These are phyloP conservation scores for Lerema accius DNA, from an alignment of 1,140 invertebrate species.

Conservation along the genomic window DNA sequence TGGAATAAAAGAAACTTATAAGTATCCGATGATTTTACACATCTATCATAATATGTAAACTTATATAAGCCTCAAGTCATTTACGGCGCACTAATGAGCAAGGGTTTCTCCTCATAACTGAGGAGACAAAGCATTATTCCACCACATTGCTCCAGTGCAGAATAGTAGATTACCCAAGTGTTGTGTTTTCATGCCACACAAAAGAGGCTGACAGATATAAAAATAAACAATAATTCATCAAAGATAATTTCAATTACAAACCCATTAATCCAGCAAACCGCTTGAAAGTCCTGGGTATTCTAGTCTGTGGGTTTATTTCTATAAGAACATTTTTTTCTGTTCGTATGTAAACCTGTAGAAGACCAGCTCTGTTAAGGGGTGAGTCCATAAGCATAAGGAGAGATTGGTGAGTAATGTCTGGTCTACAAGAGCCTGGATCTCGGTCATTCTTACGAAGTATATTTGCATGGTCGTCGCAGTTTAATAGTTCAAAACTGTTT, in stretches of 20 bases:
- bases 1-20: slow-evolving; percentile 84
- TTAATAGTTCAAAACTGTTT: slow-evolving; percentile 94
- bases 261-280: slow-evolving; percentile 99
- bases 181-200: no score
- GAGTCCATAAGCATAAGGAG: slow-evolving; percentile 98
- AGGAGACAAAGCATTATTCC: no score
- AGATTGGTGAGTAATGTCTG: slow-evolving; percentile 98
- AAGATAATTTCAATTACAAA: slow-evolving; percentile 75
- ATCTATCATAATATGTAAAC: no score
- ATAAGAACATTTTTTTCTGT: slow-evolving; percentile 99
- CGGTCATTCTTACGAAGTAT: slow-evolving; percentile 93
- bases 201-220: no score
- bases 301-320: slow-evolving; percentile 98
- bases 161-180: no score
- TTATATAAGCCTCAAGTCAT: no score
- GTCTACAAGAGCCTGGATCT: slow-evolving; percentile 92
- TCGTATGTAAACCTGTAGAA: slow-evolving; percentile 96
- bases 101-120: no score
- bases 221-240: no score
- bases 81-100: no score
- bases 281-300: slow-evolving; percentile 99
- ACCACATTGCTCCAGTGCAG: no score
- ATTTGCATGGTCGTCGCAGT: slow-evolving; percentile 95
- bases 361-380: slow-evolving; percentile 95
- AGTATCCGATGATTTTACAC: no score